Percentiles rank a stretch among this genome's conserved stretches.
These are phyloP conservation scores for Manacus vitellinus DNA, from an alignment of 2,113 vertebrate species.

Conservation along the genomic window DNA sequence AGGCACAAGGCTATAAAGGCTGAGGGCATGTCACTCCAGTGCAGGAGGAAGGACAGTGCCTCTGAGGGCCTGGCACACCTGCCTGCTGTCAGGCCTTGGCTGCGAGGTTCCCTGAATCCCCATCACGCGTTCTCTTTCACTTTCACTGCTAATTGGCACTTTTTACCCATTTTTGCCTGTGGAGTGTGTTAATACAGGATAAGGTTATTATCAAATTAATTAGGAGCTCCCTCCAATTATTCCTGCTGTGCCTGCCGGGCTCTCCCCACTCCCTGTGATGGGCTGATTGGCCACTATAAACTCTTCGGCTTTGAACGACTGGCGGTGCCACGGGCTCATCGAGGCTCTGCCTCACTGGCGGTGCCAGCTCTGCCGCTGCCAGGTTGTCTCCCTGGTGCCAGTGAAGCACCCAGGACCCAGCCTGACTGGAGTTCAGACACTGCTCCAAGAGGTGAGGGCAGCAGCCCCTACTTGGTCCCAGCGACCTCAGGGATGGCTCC, in stretches of 20 bases:
- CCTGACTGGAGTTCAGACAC: accelerated
- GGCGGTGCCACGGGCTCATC: not conserved
- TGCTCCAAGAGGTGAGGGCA: accelerated
- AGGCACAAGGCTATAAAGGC: not conserved
- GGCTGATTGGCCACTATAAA: conserved; percentile 7
- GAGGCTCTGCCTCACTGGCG: not conserved
- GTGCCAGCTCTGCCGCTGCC: not conserved
- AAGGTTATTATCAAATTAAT: conserved; percentile 68
- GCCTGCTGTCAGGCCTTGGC: not conserved
- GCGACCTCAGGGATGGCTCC: accelerated
- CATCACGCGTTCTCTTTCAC: not conserved
- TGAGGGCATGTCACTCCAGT: accelerated
- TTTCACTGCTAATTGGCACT: conserved; percentile 36
- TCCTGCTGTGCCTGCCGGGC: conserved; percentile 54
- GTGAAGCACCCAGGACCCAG: accelerated
- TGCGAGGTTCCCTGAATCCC: not conserved
- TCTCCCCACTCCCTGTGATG: not conserved
- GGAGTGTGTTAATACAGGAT: conserved; percentile 43
- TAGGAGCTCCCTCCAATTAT: conserved; percentile 67
- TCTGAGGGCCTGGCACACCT: not conserved
- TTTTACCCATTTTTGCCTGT: conserved; percentile 44
- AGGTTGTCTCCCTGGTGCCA: accelerated
- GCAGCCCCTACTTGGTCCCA: accelerated
- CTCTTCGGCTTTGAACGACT: not conserved
- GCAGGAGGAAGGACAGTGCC: not conserved